Evolutionary conservation across 1,140 invertebrate species (phyloP).

Genomic region (Marisa cornuarietis): DNA sequence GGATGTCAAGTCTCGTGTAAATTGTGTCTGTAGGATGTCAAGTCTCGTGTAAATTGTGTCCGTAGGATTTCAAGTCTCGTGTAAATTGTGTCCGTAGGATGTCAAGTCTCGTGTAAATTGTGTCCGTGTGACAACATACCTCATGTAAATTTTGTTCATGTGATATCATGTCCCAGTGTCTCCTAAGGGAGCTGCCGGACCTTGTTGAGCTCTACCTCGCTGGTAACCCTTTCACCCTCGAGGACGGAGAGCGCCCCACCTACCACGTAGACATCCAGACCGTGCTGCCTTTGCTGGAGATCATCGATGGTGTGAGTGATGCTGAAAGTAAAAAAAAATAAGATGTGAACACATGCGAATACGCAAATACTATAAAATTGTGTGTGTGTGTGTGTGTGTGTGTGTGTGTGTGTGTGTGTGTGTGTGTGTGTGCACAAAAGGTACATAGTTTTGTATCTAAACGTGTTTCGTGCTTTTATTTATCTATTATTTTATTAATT

Average conservation of each 20-base stretch:
- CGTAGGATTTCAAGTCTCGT: too few relatives aligned
- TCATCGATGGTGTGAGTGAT: constrained; percentile 56
- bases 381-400: neutral
- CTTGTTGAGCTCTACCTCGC: constrained; percentile 52
- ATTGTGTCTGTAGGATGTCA: too few relatives aligned
- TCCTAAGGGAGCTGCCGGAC: constrained; percentile 37
- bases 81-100: too few relatives aligned
- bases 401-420: constrained; percentile 13
- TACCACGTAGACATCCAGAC: constrained; percentile 44
- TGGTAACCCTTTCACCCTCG: constrained; percentile 51
- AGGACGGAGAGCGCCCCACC: constrained; percentile 40
- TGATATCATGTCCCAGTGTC: constrained; percentile 29
- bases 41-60: too few relatives aligned
- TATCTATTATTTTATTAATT: neutral
- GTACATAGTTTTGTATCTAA: neutral
- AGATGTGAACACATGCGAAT: neutral
- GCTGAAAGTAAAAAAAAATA: neutral
- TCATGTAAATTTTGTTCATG: too few relatives aligned
- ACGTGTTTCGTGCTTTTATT: constrained; percentile 3
- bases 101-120: too few relatives aligned
- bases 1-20: too few relatives aligned
- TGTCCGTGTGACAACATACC: too few relatives aligned
- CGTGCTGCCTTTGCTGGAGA: constrained; percentile 49
- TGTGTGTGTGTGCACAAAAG: neutral
- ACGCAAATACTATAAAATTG: too few relatives aligned